Evolutionary conservation across 2,888 invertebrate species (phyloP).

Genomic region (Rosalia funebris): DNA sequence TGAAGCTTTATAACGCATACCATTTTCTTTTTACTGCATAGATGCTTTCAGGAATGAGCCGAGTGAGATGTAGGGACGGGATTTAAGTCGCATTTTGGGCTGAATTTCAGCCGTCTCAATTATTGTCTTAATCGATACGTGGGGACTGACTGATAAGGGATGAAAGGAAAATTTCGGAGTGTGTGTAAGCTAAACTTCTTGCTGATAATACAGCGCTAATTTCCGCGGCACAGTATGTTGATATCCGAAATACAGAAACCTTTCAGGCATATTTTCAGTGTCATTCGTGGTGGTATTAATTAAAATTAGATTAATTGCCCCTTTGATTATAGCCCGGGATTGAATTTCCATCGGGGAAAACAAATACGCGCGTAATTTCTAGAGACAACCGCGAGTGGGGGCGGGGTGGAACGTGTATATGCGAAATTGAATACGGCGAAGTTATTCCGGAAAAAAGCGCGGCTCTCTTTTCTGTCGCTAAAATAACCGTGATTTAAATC

Average conservation of each 20-base stretch:
- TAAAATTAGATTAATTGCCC: neutral
- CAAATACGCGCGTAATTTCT: no score
- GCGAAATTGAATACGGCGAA: no score
- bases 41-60: neutral
- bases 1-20: no score
- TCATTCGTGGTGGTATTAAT: neutral
- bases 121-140: constrained; percentile 9
- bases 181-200: constrained; percentile 17
- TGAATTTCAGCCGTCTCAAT: no score
- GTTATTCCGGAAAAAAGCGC: no score
- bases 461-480: no score
- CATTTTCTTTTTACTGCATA: no score
- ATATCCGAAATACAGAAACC: constrained; percentile 14
- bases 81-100: no score
- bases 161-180: constrained; percentile 7
- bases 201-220: constrained; percentile 26
- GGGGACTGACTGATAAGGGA: neutral
- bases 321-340: neutral
- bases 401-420: no score
- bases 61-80: neutral
- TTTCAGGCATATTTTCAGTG: neutral
- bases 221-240: constrained; percentile 16
- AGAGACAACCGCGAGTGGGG: no score
- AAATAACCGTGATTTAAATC: no score
- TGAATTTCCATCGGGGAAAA: neutral